Base-by-base conservation (phyloP, 2,888 invertebrate genomes). In the Himalopsyche anomala region DNA sequence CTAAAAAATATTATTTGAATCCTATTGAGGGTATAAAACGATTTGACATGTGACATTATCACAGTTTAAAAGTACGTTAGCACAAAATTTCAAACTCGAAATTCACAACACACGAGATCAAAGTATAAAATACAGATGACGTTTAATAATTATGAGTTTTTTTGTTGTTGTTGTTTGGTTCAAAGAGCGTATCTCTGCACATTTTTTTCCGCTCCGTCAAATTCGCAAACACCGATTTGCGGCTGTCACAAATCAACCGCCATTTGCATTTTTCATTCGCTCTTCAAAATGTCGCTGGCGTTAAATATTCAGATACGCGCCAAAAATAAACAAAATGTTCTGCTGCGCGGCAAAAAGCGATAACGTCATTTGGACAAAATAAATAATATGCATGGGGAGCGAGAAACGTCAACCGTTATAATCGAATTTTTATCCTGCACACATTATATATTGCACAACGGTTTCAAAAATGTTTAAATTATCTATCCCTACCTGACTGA, bases 281-380 rank as follows among this genome's bases (percentile, higher is more conserved):
- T 56, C 55, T 85, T 28, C 42, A 81, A 81, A 81, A 81, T 81
- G 51, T 81, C 51, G 81, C 45, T 45, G 81, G 45, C 51, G 51
- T 51, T 81, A 81, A 81, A 45, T 45, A 45, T 81, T 51, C n/a
- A 40, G 42, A 51, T 62, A 62, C 62, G 62, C 81, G 84, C 28
- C 62, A 17, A 36, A 83, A 84, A 85, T 80, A 87, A 80, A 81
- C 80, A 85, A 83, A 79, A 38, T 81, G 79, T 82, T 79, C 84
- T 36, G 28, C 28, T 42, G 42, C 62, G 62, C 62, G 19, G 62
- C 62, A 62, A 62, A 62, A 62, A 62, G 80, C 51, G 81, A 87
- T 87, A 85, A 87, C 83, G 83, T 87, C 85, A 85, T 87, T 87
- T 83, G 83, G 83, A 84, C 62, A 83, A 87, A 87, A 85, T 83